Percentiles rank a stretch among this genome's conserved stretches.
Evolutionary conservation across 2,797 vertebrate genomes (phyloP).

Genomic region (Erethizon dorsatum): DNA sequence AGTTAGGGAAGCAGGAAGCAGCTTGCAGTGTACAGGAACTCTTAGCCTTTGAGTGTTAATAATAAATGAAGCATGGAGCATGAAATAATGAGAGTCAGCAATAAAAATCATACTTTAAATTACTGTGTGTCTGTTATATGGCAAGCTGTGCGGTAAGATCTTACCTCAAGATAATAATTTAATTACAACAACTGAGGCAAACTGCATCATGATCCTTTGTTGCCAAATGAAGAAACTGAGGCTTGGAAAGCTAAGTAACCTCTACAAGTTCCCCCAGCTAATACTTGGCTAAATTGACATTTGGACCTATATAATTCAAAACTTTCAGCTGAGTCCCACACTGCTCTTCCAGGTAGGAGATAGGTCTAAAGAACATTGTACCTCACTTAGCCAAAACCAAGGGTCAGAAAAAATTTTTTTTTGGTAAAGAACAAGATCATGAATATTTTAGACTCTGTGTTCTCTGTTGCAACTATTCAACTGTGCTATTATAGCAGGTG

Average conservation of each 20-base stretch:
- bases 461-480: background rate
- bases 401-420: background rate
- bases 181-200: constrained; percentile 42
- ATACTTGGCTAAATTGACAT: background rate
- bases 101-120: constrained; percentile 61
- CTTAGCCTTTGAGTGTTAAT: constrained; percentile 66
- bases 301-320: constrained; percentile 31
- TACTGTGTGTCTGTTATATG: background rate
- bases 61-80: constrained; percentile 60
- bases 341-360: constrained; percentile 7
- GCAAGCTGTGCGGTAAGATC: background rate
- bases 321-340: background rate
- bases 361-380: background rate
- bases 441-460: constrained; percentile 33
- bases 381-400: constrained; percentile 53
- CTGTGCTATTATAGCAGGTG: background rate
- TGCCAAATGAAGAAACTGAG: constrained; percentile 45
- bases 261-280: background rate
- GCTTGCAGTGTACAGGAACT: constrained; percentile 4
- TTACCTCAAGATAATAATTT: constrained; percentile 23
- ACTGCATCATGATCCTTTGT: background rate
- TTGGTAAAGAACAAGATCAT: background rate
- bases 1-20: constrained; percentile 45
- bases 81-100: constrained; percentile 41
- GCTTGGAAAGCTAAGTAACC: background rate